A percentile compares a stretch with the other conserved stretches of the same genome.
Conservation (phyloP, 2,113 vertebrate genomes). For the Pelecanus crispus region DNA sequence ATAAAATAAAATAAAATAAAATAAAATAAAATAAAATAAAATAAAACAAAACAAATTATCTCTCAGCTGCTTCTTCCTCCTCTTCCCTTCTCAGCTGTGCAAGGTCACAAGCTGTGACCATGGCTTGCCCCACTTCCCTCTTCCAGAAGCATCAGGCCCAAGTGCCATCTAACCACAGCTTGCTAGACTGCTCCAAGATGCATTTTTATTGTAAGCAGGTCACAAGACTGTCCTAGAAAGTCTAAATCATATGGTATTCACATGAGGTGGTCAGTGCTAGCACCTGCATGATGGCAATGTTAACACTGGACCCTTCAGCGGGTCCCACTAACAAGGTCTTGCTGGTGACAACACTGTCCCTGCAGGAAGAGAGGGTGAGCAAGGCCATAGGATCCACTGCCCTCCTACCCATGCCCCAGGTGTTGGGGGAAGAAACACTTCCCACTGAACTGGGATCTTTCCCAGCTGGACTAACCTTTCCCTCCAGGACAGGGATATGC, state of each 20-base stretch:
- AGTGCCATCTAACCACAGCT: not conserved
- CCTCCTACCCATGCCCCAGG: not conserved
- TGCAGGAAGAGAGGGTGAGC: not conserved
- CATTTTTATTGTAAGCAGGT: not conserved
- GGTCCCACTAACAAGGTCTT: not conserved
- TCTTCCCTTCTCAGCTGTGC: not conserved
- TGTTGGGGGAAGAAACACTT: not conserved
- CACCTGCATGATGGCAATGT: not conserved
- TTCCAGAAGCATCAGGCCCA: not conserved
- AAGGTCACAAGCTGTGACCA: not conserved
- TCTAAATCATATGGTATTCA: not conserved
- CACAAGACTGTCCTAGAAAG: not conserved
- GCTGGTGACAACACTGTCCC: not conserved
- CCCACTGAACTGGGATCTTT: not conserved
- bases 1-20: not conserved
- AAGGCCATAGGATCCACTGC: not conserved
- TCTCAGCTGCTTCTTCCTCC: not conserved
- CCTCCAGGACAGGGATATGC: not conserved
- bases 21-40: not conserved
- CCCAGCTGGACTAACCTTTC: not conserved
- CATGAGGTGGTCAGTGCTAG: not conserved
- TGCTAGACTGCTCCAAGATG: not conserved
- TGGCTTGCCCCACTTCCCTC: not conserved
- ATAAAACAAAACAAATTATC: not conserved
- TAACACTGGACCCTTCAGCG: not conserved